Evolutionary conservation across 2,888 invertebrate genomes (phyloP).

Genomic region (Scaptodrosophila latifasciaeformis): DNA sequence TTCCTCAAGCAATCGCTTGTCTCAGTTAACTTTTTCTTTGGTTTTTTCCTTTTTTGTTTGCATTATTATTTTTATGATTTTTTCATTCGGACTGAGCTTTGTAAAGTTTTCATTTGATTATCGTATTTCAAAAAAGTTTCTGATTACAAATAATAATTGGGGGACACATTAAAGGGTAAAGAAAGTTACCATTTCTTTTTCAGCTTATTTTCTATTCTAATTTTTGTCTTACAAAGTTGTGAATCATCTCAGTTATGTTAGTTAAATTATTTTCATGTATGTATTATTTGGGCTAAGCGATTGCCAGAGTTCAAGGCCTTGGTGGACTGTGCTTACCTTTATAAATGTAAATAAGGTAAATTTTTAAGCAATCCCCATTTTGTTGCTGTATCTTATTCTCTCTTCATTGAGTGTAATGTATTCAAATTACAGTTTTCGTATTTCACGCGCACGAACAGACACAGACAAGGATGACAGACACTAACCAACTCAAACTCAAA

Average conservation of each 20-base stretch:
- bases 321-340: conserved; percentile 9
- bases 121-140: conserved; percentile 53
- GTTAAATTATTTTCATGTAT: no score
- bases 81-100: conserved; percentile 51
- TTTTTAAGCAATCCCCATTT: background rate
- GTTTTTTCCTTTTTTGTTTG: background rate
- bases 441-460: conserved; percentile 14
- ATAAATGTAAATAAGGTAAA: conserved; percentile 14
- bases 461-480: background rate
- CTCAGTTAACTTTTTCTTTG: conserved; percentile 33
- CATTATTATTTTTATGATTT: conserved; percentile 61
- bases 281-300: no score
- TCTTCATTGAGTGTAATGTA: conserved; percentile 9
- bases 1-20: conserved; percentile 36
- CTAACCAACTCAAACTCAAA: no score
- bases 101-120: conserved; percentile 63
- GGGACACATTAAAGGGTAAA: no score
- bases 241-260: no score
- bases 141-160: conserved; percentile 6
- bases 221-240: no score
- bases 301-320: background rate
- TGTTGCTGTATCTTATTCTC: background rate
- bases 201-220: no score
- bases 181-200: no score
- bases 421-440: conserved; percentile 28